Evolutionary conservation across 1,140 invertebrate species (phyloP).

Genomic region (roundworm (Caenorhabditis elegans)): WBcel235 BX284606.5:7233001-7233500

Average conservation of each 20-base stretch:
- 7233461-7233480: neutral
- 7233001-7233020: neutral
- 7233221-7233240: neutral
- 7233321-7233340: slow-evolving; percentile 7
- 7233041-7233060: too few relatives aligned
- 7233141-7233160: neutral
- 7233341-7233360: slow-evolving; percentile 5
- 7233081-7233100: too few relatives aligned
- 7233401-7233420: neutral
- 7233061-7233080: too few relatives aligned
- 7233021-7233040: too few relatives aligned
- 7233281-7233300: slow-evolving; percentile 9
- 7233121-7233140: neutral
- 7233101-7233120: neutral
- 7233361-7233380: neutral
- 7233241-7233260: neutral
- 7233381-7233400: neutral
- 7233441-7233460: neutral
- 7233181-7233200: neutral
- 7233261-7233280: neutral
- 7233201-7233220: neutral
- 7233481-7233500: slow-evolving; percentile 14
- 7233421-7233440: neutral
- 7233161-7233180: slow-evolving; percentile 31
- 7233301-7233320: neutral